A percentile compares a stretch with the other conserved stretches of the same genome.
phyloP scores from a whole-genome alignment of 2,888 invertebrate genomes.

The Tineola bisselliella region DNA sequence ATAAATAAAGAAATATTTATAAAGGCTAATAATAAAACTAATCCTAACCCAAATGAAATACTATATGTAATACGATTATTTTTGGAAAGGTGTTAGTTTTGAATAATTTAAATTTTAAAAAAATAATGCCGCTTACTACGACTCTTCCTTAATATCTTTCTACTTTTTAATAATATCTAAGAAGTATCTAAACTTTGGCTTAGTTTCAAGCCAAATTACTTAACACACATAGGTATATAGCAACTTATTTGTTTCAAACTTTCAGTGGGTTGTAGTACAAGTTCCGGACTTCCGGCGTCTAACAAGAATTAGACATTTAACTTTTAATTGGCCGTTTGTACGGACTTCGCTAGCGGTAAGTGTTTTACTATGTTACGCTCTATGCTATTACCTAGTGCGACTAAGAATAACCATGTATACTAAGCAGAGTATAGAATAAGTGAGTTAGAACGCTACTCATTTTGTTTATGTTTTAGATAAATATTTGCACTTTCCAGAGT shows the following conservation, averaged over 20 bases:
- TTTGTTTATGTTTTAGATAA: too few species aligned
- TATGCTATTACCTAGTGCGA: background rate
- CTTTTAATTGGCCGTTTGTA: conserved; percentile 67
- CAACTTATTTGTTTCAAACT: conserved; percentile 1
- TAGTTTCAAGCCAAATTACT: background rate
- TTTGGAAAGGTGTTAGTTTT: too few species aligned
- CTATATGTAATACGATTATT: too few species aligned
- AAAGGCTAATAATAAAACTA: too few species aligned
- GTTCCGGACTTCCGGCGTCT: conserved; percentile 55
- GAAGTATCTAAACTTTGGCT: background rate
- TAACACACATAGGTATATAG: background rate
- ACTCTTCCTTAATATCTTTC: too few species aligned
- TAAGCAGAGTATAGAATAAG: background rate
- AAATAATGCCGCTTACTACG: too few species aligned
- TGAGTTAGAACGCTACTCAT: background rate
- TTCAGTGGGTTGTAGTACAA: conserved; percentile 23
- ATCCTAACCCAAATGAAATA: too few species aligned
- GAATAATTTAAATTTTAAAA: too few species aligned
- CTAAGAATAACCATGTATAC: background rate
- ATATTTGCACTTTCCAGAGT: too few species aligned
- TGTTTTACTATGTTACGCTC: conserved; percentile 54
- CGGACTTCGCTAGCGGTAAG: conserved; percentile 56
- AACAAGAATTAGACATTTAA: conserved; percentile 68
- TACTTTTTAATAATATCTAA: background rate
- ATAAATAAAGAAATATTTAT: too few species aligned